Percentiles rank a stretch among this genome's conserved stretches.
Conservation (phyloP, 2,797 vertebrate species). For the Peromyscus nudipes region DNA sequence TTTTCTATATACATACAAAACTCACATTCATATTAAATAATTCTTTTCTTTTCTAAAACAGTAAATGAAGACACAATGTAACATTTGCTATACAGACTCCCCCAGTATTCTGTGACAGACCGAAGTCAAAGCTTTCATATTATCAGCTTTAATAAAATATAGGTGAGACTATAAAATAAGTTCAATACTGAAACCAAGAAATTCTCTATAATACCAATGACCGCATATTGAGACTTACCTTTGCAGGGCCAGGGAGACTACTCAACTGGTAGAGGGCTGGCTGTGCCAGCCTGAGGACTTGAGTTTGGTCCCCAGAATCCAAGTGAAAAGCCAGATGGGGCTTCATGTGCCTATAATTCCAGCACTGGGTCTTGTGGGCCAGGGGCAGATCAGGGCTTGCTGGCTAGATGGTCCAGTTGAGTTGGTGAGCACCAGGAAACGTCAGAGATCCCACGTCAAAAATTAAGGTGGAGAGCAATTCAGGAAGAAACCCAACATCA, state of each 20-base stretch:
- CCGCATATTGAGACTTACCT: background rate
- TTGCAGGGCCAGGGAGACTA: background rate
- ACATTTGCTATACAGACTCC: constrained; percentile 60
- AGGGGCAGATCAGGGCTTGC: background rate
- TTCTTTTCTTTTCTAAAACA: constrained; percentile 82
- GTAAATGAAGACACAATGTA: constrained; percentile 77
- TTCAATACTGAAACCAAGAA: background rate
- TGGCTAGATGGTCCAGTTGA: background rate
- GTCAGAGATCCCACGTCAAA: background rate
- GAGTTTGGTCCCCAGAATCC: background rate
- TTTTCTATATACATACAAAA: constrained; percentile 66
- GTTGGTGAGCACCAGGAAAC: too few relatives aligned
- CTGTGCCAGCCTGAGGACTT: background rate
- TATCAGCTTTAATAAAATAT: constrained; percentile 60
- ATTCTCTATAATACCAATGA: constrained; percentile 33
- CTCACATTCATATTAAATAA: constrained; percentile 73
- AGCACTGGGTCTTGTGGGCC: background rate
- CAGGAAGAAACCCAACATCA: background rate
- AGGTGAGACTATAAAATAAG: constrained; percentile 73
- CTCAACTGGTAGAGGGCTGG: background rate
- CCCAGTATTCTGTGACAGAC: constrained; percentile 68
- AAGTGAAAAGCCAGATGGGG: background rate
- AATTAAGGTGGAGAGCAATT: background rate
- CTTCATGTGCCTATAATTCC: background rate
- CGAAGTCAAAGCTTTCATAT: constrained; percentile 65